Base-by-base conservation (phyloP, 2,888 invertebrate genomes). In the Taphrorychus bicolor region DNA sequence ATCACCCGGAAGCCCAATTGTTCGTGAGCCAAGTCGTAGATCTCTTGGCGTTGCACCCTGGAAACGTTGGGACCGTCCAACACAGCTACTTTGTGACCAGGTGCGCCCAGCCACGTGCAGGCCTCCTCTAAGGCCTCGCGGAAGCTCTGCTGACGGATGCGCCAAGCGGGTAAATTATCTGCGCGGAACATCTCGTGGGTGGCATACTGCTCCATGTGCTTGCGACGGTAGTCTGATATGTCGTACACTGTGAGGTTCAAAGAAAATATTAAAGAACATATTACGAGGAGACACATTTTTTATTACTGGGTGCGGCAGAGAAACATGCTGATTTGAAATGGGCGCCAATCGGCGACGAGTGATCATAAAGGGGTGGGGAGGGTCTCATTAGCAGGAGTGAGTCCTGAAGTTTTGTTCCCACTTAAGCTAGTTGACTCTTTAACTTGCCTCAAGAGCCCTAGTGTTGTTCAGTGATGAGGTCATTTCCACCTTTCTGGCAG, bases 51-150 rank as follows among this genome's bases (percentile, higher is more conserved):
- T 71, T 96, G 91, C 62, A 90, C 88, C 51, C 90, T 85, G 0
- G 94, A 94, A 42, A 95, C 93, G 82, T 97, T 94, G 17, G 96
- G 96, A 24, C 95, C 97, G 82, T 97, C 97, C 76, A 97, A 89
- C 71, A 97, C 93, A 54, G 80, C 81, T 3, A 82, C 76, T 11
- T 76, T 70, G 77, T 94, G 93, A 32, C 88, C 90, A 5, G 74
- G 72, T 14, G 88, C 85, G 74, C 88, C 88, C 70, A 91, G 88
- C 91, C 94, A 97, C 52, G 87, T 83, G 62, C 92, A 90, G 74
- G 95, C 92, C 80, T 96, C 95, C 71, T 92, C 91, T 74, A 96
- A 88, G 0, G 96, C 92, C 79, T 94, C 91, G 73, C 89, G 84
- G 71, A 93, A 93, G 82, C 94, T 94, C 80, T 91, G 88, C 71